A percentile compares a stretch with the other conserved stretches of the same genome.
These are phyloP conservation scores for Sceloporus undulatus DNA, from an alignment of 2,113 vertebrate genomes.

Conservation along the genomic window DNA sequence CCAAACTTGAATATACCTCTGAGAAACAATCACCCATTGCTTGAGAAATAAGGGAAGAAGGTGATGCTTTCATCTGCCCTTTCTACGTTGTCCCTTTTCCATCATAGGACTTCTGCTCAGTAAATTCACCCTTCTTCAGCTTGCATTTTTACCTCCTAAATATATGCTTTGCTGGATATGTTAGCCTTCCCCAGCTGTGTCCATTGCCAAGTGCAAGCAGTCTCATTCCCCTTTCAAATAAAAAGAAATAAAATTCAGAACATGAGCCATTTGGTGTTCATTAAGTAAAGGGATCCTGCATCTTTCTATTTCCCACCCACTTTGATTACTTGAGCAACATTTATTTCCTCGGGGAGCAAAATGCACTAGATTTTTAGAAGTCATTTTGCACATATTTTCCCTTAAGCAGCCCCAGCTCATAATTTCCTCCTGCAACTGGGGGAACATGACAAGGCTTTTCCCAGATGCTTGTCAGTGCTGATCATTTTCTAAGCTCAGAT, in stretches of 20 bases:
- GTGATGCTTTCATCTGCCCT: background rate
- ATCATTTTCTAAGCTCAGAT: conserved; percentile 61
- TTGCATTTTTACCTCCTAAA: conserved; percentile 28
- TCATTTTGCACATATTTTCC: conserved; percentile 42
- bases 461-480: conserved; percentile 48
- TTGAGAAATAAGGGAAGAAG: background rate
- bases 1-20: background rate
- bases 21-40: background rate
- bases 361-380: conserved; percentile 38
- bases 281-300: conserved; percentile 16
- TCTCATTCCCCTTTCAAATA: background rate
- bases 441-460: conserved; percentile 42
- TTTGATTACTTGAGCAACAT: conserved; percentile 60
- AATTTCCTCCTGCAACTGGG: conserved; percentile 45
- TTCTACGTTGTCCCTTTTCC: background rate
- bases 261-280: conserved; percentile 52
- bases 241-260: conserved; percentile 19
- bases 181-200: background rate
- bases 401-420: conserved; percentile 47
- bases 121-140: background rate
- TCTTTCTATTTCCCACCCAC: conserved; percentile 41
- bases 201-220: conserved; percentile 16
- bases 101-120: background rate
- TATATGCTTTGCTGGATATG: conserved; percentile 2
- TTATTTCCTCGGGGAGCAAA: conserved; percentile 35